phyloP scores from a whole-genome alignment of 2,888 invertebrate genomes.

The Cremastobaeus sp. region DNA sequence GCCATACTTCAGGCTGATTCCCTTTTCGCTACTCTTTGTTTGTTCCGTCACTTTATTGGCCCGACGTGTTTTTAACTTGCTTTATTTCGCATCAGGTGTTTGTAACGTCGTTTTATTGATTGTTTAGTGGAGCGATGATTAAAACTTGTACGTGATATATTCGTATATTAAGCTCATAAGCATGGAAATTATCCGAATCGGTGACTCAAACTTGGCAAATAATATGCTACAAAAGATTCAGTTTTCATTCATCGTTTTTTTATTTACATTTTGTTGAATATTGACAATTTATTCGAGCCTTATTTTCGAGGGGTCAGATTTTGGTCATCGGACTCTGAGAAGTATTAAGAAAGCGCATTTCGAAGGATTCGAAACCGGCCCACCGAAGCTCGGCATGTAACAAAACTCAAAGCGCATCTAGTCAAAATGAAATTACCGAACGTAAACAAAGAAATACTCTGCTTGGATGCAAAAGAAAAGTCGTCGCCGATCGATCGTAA shows the following conservation, averaged over 20 bases:
- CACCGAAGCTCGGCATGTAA: constrained; percentile 37
- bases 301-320: not conserved
- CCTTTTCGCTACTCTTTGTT: not conserved
- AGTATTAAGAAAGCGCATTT: constrained; percentile 29
- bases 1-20: constrained; percentile 18
- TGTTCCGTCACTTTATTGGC: constrained; percentile 15
- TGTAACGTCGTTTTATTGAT: constrained; percentile 55
- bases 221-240: too few species aligned
- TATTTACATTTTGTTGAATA: too few species aligned
- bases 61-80: not conserved
- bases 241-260: too few species aligned
- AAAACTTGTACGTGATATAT: constrained; percentile 56
- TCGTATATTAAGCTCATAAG: constrained; percentile 20
- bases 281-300: too few species aligned
- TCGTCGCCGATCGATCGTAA: constrained; percentile 56
- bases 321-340: constrained; percentile 51
- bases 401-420: constrained; percentile 52
- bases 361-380: constrained; percentile 27
- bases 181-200: constrained; percentile 28
- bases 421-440: constrained; percentile 53
- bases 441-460: constrained; percentile 23
- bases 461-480: constrained; percentile 34
- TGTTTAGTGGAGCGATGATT: constrained; percentile 53
- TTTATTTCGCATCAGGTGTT: constrained; percentile 2
- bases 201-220: too few species aligned